Percentiles rank a stretch among this genome's conserved stretches.
These are phyloP conservation scores for Morpho achilles DNA, from an alignment of 2,888 invertebrate species.

Conservation along the genomic window DNA sequence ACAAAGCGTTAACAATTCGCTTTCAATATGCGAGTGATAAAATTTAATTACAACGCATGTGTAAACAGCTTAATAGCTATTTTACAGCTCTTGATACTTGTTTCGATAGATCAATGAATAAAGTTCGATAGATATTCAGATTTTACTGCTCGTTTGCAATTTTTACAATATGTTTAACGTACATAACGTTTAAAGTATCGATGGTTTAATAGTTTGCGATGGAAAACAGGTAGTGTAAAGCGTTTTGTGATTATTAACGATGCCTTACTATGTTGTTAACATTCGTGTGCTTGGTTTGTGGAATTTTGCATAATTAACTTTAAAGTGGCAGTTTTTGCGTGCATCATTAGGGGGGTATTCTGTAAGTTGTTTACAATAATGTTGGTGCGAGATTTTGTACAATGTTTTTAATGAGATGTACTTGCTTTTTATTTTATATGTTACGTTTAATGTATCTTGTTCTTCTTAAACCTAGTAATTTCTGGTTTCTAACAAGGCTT, in stretches of 20 bases:
- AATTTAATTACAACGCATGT: conserved; percentile 51
- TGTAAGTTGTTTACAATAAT: conserved; percentile 36
- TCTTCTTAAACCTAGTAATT: too few relatives aligned
- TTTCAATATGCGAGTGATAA: conserved; percentile 52
- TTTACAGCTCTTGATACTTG: conserved; percentile 38
- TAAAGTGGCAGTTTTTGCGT: conserved; percentile 66
- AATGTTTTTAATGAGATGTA: conserved; percentile 54
- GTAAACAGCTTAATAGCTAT: conserved; percentile 43
- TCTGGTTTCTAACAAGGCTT: too few relatives aligned
- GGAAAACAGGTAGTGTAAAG: conserved; percentile 23
- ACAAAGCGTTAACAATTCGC: conserved; percentile 36
- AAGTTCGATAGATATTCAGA: conserved; percentile 20
- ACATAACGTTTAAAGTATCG: conserved; percentile 1
- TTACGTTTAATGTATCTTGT: too few relatives aligned
- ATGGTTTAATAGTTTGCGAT: not conserved
- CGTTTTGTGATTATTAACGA: conserved; percentile 19
- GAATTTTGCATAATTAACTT: conserved; percentile 72
- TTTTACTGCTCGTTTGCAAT: conserved; percentile 13
- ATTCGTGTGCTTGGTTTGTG: conserved; percentile 48
- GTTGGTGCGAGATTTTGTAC: conserved; percentile 47
- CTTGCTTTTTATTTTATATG: not conserved
- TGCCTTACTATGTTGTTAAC: conserved; percentile 47
- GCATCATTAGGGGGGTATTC: conserved; percentile 51
- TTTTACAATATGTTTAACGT: conserved; percentile 3
- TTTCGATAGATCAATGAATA: conserved; percentile 48